Conservation (phyloP, 2,113 vertebrate species). For the Ailuropoda melanoleuca region DNA sequence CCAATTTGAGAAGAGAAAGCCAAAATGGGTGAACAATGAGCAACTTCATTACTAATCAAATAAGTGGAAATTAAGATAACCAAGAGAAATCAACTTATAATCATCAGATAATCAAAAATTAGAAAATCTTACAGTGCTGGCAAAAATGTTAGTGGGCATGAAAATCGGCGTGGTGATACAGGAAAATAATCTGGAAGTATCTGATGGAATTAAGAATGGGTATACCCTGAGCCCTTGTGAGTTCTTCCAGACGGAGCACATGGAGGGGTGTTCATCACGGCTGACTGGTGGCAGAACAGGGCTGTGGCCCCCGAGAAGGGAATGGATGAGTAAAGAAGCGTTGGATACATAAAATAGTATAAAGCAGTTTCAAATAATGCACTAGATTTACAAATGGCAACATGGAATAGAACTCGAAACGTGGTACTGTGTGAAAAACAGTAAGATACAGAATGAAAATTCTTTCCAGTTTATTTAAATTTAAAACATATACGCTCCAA, state of each 20-base stretch:
- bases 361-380: background rate
- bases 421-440: background rate
- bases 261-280: background rate
- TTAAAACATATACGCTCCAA: background rate
- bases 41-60: background rate
- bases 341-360: background rate
- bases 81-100: background rate
- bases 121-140: background rate
- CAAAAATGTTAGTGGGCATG: background rate
- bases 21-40: background rate
- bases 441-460: background rate
- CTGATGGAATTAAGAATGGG: background rate
- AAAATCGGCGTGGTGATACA: background rate
- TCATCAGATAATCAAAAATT: background rate
- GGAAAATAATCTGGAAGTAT: background rate
- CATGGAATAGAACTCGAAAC: background rate
- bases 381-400: background rate
- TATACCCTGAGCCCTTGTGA: background rate
- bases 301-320: background rate
- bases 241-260: background rate
- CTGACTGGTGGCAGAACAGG: background rate
- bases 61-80: background rate
- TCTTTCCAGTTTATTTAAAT: background rate
- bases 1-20: background rate
- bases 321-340: background rate